Base-by-base conservation (phyloP, 2,797 vertebrate species). In the Sparidentex hasta region DNA sequence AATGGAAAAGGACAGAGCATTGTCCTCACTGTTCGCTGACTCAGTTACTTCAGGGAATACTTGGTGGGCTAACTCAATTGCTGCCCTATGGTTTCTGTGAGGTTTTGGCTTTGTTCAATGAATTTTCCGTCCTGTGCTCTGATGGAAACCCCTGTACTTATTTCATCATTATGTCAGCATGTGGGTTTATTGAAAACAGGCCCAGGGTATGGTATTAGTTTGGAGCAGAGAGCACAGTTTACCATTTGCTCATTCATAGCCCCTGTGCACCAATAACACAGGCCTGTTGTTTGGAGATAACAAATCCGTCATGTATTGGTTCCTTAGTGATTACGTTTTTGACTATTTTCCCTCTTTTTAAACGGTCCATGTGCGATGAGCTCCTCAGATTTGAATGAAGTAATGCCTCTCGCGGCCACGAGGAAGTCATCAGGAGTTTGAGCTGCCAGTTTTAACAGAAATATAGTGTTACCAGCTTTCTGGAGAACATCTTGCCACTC, bases 101-200 rank as follows among this genome's bases (percentile, higher is more conserved):
- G 79, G 88, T 85, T 90, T 90, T 90, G 91, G 87, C 88, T 73
- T 78, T 78, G 48, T 85, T 79, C 65, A 67, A 44, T 73, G 65
- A 55, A 18, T 88, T 93, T 92, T 90, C 88, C 88, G 81, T 78
- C 67, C 81, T 71, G 78, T 76, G 48, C 77, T 88, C 64, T 18
- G 61, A 91, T 86, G 78, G 80, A 92, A 89, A 88, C 33, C 78
- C 80, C 75, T 79, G 71, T 79, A 88, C 50, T 92, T 89, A 90
- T 87, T 90, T 90, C 66, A 87, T 86, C 80, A 85, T 90, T 76
- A 64, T 88, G 86, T 88, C 88, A 87, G 80, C 65, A 77, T 83
- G 80, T 77, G 76, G 88, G 66, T 76, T 90, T 81, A 95, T 93
- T 92, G 77, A 88, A 87, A 93, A 66, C 91, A 93, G 88, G 73